Conservation (phyloP, 2,797 vertebrate species). For the Parauchenoglanis punctatus region DNA sequence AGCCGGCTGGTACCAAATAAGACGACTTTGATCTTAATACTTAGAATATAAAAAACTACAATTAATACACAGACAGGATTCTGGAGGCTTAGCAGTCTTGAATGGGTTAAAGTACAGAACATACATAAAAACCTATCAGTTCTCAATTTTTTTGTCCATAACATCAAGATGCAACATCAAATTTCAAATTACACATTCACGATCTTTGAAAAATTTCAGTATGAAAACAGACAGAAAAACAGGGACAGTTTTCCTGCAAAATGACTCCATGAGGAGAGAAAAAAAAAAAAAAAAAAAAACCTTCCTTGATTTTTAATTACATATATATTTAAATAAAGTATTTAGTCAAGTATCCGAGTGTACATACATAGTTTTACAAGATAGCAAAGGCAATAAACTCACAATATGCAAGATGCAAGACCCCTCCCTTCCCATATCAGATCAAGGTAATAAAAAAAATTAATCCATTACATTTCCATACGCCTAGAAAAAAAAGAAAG, state of each 20-base stretch:
- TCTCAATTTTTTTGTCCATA: conserved; percentile 80
- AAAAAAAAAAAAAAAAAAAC: conserved; percentile 57
- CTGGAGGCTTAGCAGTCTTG: conserved; percentile 83
- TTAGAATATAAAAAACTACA: conserved; percentile 83
- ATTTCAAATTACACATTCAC: conserved; percentile 85
- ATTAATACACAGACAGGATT: conserved; percentile 81
- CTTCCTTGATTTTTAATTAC: conserved; percentile 78
- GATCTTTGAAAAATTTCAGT: conserved; percentile 82
- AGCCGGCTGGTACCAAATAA: conserved; percentile 82
- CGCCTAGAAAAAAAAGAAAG: conserved; percentile 65
- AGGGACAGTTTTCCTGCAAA: conserved; percentile 85
- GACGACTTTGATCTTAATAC: conserved; percentile 81
- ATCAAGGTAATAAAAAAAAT: conserved; percentile 77
- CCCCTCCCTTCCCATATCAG: conserved; percentile 67
- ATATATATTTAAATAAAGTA: conserved; percentile 93
- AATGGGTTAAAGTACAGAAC: conserved; percentile 75
- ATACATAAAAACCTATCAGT: conserved; percentile 87
- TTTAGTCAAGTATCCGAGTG: conserved; percentile 88
- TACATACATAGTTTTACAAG: conserved; percentile 86
- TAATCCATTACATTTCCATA: conserved; percentile 80
- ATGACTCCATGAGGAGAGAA: conserved; percentile 82
- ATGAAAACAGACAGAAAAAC: conserved; percentile 85
- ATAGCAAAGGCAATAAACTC: conserved; percentile 79
- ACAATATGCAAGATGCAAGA: conserved; percentile 73
- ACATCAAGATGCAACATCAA: conserved; percentile 83